Evolutionary conservation across 2,797 vertebrate genomes (phyloP).

Genomic region (Acanthurus leucopareius): DNA sequence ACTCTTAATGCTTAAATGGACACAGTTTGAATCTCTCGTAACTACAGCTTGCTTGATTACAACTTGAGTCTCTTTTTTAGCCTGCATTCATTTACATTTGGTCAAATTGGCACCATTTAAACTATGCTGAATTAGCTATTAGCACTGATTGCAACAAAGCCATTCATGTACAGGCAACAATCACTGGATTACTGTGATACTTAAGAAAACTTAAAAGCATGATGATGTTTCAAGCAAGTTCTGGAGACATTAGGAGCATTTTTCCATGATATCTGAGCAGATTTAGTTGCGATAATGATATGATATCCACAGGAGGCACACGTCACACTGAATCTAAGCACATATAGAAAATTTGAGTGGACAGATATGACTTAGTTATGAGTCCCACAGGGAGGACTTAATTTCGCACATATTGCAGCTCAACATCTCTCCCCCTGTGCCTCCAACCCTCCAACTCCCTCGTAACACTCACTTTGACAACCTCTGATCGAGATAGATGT

Average conservation of each 20-base stretch:
- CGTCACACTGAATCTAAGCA: conserved; percentile 11
- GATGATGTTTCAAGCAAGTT: background rate
- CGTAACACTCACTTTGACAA: conserved; percentile 14
- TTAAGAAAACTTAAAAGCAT: background rate
- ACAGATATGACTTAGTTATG: conserved; percentile 11
- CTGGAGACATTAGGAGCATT: background rate
- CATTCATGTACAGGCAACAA: background rate
- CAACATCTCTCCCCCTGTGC: background rate
- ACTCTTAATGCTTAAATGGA: background rate
- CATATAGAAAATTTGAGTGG: background rate
- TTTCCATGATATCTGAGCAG: background rate
- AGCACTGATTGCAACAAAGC: background rate
- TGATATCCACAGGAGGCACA: background rate
- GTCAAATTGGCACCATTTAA: background rate
- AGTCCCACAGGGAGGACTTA: conserved; percentile 11
- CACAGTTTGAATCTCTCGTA: background rate
- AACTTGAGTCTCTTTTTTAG: background rate
- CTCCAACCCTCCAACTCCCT: background rate
- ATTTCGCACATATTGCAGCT: conserved; percentile 9
- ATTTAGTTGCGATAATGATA: background rate
- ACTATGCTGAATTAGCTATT: background rate
- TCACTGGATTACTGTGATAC: conserved; percentile 6
- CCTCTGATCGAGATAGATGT: conserved; percentile 19
- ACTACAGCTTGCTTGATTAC: background rate
- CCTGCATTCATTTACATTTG: background rate